Percentiles rank a stretch among this genome's conserved stretches.
phyloP scores from a whole-genome alignment of 2,797 vertebrate species.

The Urophycis tenuis region DNA sequence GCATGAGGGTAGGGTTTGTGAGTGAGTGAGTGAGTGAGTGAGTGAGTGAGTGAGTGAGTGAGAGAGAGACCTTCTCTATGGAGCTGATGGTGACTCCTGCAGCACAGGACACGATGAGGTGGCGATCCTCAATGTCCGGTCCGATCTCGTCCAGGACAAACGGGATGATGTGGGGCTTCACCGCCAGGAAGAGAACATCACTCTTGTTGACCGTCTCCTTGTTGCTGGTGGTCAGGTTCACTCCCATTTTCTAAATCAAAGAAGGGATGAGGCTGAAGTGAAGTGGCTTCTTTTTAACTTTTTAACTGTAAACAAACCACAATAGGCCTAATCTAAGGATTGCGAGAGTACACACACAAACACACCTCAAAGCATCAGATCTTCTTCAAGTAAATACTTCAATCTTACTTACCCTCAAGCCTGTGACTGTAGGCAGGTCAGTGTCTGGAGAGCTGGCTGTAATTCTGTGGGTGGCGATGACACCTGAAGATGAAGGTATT shows the following conservation, averaged over 20 bases:
- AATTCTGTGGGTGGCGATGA: slow-evolving; percentile 77
- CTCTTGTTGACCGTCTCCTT: slow-evolving; percentile 78
- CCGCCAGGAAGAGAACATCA: slow-evolving; percentile 80
- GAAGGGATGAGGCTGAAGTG: neutral
- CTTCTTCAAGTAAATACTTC: neutral
- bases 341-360: neutral
- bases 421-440: slow-evolving; percentile 75
- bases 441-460: slow-evolving; percentile 81
- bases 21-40: too few relatives aligned
- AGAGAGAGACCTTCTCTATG: slow-evolving; percentile 75
- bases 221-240: slow-evolving; percentile 79
- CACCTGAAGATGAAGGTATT: slow-evolving; percentile 55
- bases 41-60: too few relatives aligned
- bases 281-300: too few relatives aligned
- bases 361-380: neutral
- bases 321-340: too few relatives aligned
- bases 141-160: slow-evolving; percentile 84
- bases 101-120: slow-evolving; percentile 81
- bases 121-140: slow-evolving; percentile 74
- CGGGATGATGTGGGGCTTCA: slow-evolving; percentile 84
- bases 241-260: slow-evolving; percentile 70
- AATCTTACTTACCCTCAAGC: slow-evolving; percentile 75
- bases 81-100: slow-evolving; percentile 83
- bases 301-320: neutral
- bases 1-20: too few relatives aligned